These are phyloP conservation scores for Eledona agricola DNA, from an alignment of 2,888 invertebrate species.

Conservation along the genomic window DNA sequence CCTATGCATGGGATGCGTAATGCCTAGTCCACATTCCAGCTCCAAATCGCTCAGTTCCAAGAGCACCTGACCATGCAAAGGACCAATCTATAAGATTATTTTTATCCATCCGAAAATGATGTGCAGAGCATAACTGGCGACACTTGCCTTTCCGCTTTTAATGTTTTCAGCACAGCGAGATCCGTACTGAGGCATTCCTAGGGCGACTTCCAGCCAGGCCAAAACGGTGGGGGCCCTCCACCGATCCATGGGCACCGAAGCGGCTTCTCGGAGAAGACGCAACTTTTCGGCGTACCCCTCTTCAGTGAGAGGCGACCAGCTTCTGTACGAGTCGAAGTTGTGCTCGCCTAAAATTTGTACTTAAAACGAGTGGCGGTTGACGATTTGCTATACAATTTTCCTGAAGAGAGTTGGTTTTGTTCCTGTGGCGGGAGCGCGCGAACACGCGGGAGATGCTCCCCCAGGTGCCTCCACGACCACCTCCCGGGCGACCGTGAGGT, in stretches of 20 bases:
- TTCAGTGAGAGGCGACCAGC: conserved; percentile 74
- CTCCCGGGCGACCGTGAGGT: conserved; percentile 59
- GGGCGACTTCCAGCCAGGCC: conserved; percentile 92
- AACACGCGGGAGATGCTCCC: conserved; percentile 92
- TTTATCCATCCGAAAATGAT: too few relatives aligned
- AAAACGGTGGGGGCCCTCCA: conserved; percentile 94
- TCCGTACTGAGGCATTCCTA: conserved; percentile 95
- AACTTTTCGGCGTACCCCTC: conserved; percentile 82
- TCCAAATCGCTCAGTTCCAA: conserved; percentile 92
- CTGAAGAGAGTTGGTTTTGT: conserved; percentile 74
- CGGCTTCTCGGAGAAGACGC: conserved; percentile 80
- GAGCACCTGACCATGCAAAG: conserved; percentile 81
- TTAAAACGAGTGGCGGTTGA: too few relatives aligned
- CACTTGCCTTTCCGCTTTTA: conserved; percentile 88
- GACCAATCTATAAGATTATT: conserved; percentile 72
- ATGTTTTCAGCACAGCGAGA: conserved; percentile 91
- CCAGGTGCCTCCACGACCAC: conserved; percentile 83
- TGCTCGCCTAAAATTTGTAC: conserved; percentile 57
- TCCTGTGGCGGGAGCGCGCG: conserved; percentile 84
- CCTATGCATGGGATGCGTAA: conserved; percentile 91
- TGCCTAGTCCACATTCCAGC: conserved; percentile 89
- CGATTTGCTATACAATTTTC: conserved; percentile 65
- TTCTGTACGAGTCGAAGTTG: conserved; percentile 65
- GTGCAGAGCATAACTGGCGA: too few relatives aligned
- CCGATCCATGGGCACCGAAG: conserved; percentile 83